These are phyloP conservation scores for Cabera pusaria DNA, from an alignment of 2,888 invertebrate species.

Conservation along the genomic window DNA sequence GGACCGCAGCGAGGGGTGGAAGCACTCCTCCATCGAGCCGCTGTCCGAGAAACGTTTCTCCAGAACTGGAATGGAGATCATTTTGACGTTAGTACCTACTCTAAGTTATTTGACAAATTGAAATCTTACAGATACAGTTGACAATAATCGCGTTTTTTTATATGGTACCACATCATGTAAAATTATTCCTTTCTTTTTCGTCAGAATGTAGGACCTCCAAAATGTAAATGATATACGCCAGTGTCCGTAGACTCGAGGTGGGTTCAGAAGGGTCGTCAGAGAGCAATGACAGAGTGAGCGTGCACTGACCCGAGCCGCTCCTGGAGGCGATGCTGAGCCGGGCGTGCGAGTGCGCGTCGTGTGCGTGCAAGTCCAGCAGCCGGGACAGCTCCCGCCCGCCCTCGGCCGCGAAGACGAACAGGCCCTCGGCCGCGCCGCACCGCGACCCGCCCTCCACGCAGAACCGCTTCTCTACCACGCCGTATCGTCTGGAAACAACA, in stretches of 20 bases:
- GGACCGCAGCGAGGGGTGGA: slow-evolving; percentile 66
- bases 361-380: slow-evolving; percentile 86
- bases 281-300: no score
- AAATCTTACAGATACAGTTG: no score
- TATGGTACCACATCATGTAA: no score
- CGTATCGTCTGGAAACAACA: slow-evolving; percentile 86
- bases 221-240: no score
- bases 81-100: no score
- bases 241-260: no score
- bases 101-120: no score
- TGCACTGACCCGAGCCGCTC: slow-evolving; percentile 64
- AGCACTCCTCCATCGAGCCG: slow-evolving; percentile 72
- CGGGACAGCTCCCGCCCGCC: slow-evolving; percentile 90
- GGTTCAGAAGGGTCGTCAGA: no score
- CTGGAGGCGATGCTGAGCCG: slow-evolving; percentile 71
- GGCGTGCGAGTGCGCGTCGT: slow-evolving; percentile 81
- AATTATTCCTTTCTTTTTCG: no score
- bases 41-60: slow-evolving; percentile 78
- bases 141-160: no score
- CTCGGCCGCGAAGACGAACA: slow-evolving; percentile 91
- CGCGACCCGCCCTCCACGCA: slow-evolving; percentile 96
- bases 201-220: no score
- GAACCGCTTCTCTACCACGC: slow-evolving; percentile 93
- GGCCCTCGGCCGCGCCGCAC: slow-evolving; percentile 92
- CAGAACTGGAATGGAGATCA: slow-evolving; percentile 50